A percentile compares a stretch with the other conserved stretches of the same genome.
These are phyloP conservation scores for Aspiorhynchus laticeps DNA, from an alignment of 2,113 vertebrate genomes.

Conservation along the genomic window DNA sequence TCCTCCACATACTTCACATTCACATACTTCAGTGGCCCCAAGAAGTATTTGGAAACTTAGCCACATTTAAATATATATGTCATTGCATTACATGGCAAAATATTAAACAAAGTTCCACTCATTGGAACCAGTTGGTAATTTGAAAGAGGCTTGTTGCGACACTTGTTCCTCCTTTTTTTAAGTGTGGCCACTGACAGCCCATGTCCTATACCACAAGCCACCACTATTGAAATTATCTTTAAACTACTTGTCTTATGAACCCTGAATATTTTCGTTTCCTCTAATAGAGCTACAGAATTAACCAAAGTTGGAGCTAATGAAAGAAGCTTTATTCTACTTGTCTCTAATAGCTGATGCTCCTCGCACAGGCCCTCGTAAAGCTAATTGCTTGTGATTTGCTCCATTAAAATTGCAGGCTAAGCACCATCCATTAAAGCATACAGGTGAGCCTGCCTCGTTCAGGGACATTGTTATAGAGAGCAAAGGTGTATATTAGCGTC, in stretches of 20 bases:
- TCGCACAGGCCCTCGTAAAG: constrained; percentile 7
- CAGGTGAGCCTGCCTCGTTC: background rate
- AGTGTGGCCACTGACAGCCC: background rate
- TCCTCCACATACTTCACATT: background rate
- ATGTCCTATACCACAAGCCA: background rate
- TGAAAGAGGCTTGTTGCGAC: background rate
- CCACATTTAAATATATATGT: background rate
- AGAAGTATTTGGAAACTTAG: background rate
- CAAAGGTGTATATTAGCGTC: constrained; percentile 37
- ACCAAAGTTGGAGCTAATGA: background rate
- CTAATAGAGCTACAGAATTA: background rate
- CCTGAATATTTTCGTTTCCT: constrained; percentile 1
- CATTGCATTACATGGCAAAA: background rate
- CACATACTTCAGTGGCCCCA: background rate
- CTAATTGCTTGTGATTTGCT: constrained; percentile 22
- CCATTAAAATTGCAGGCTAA: constrained; percentile 25
- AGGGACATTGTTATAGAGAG: constrained; percentile 27
- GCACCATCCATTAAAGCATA: constrained; percentile 4
- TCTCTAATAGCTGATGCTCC: constrained; percentile 7
- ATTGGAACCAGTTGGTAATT: background rate
- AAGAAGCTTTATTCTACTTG: background rate
- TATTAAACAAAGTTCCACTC: background rate
- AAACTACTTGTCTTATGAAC: background rate
- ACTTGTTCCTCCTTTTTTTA: background rate
- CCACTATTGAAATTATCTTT: background rate